Evolutionary conservation across 1,140 invertebrate genomes (phyloP), one percentile per base, ranked within the genome.

Genomic region (Drosophila tsacasi): DNA sequence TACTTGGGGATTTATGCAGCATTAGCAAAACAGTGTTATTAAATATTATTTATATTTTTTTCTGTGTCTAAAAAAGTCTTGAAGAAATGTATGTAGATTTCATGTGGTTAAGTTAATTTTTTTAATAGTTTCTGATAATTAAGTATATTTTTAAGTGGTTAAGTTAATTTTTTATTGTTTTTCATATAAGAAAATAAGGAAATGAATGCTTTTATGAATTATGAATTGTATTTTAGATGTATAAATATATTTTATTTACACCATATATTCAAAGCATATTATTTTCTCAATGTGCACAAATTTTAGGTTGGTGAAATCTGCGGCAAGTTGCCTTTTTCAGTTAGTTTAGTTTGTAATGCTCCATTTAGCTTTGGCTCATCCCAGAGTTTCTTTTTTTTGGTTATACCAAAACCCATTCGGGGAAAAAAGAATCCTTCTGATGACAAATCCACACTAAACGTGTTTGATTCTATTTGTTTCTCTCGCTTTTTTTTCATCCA

Each of bases 321-420:
- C 66, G 42, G 64, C 79, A 71, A 74, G 78, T 81, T 67, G 73
- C 81, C 85, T 64, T 80, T 89, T 81, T 72, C 81, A 85, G 85
- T 90, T 90, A 90, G 85, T 85, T 90, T 76, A 85, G 85, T 85
- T 80, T 85, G 85, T 82, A 85, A 90, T 89, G 85, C 85, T 85
- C 81, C 81, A 87, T 87, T 87, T 87, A 84, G 84, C 61, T 81
- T 77, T 40, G 69, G 59, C 74, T 83, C 68, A 79, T 23, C 21
- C 23, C 40, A 58, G 46, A 42, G n/a, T 10, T 17, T 17, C 35
- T 37, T 60, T 60, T 54, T 44, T 66, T 46, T 79, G 12, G 49
- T 50, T 55, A 25, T 47, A 52, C 61, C 35, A 60, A 59, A 49
- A 44, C 19, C 57, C 21, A 32, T 12, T 52, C 39, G 32, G 52